Evolutionary conservation across 92 coral and sea anemone genomes (phyloP).

Genomic region (Porites lobata): DNA sequence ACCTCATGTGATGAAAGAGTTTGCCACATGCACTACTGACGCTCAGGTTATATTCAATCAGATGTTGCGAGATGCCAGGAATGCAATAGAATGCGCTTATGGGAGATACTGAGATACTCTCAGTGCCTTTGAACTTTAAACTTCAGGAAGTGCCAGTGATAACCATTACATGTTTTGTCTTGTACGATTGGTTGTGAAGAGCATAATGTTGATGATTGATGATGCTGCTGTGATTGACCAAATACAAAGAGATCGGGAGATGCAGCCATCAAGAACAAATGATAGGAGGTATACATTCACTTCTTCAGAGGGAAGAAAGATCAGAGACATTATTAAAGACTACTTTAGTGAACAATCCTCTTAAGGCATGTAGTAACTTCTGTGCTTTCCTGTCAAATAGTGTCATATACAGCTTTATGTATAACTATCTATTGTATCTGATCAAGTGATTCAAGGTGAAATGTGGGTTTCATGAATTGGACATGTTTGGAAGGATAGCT

Average conservation of each 20-base stretch:
- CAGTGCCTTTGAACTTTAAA: neutral
- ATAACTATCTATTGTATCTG: neutral
- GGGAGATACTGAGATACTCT: neutral
- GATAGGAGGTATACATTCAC: no score
- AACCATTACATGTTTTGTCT: slow-evolving; percentile 11
- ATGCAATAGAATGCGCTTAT: slow-evolving; percentile 45
- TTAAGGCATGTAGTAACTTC: slow-evolving; percentile 29
- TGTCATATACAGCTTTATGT: slow-evolving; percentile 2
- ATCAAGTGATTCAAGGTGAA: slow-evolving; percentile 1
- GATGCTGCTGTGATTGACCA: no score
- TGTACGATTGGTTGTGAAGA: slow-evolving; percentile 18
- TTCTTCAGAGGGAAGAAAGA: no score
- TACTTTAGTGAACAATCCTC: slow-evolving; percentile 43
- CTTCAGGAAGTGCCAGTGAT: neutral
- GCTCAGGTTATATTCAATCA: slow-evolving; percentile 10
- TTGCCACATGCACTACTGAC: slow-evolving; percentile 5
- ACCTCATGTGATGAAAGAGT: slow-evolving; percentile 40
- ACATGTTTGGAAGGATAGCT: slow-evolving; percentile 22
- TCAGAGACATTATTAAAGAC: slow-evolving; percentile 8
- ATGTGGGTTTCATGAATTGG: slow-evolving; percentile 2
- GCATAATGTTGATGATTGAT: slow-evolving; percentile 7
- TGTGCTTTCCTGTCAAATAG: slow-evolving; percentile 21
- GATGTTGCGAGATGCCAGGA: slow-evolving; percentile 11
- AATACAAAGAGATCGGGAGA: no score
- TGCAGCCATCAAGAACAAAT: no score